A percentile compares a stretch with the other conserved stretches of the same genome.
phyloP scores from a whole-genome alignment of 2,888 invertebrate genomes.

The Abscondita cerata region DNA sequence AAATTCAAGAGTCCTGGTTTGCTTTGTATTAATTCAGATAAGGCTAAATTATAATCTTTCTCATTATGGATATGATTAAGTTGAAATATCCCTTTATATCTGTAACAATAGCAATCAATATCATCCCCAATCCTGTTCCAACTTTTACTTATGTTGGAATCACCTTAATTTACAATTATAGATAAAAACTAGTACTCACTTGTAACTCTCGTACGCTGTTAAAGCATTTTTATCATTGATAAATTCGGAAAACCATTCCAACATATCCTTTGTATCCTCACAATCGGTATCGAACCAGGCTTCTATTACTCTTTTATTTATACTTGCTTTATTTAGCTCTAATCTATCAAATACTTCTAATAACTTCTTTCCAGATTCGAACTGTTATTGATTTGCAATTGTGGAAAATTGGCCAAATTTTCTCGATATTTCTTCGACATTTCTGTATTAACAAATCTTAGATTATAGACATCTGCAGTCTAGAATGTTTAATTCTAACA shows the following conservation, averaged over 20 bases:
- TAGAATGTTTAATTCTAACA: no score
- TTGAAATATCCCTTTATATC: conserved; percentile 26
- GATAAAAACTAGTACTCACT: conserved; percentile 34
- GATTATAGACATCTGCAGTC: no score
- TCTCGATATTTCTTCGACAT: no score
- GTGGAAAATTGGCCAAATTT: no score
- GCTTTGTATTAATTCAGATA: conserved; percentile 37
- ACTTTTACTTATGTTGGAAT: no score
- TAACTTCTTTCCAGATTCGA: conserved; percentile 15
- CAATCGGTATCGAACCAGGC: conserved; percentile 53
- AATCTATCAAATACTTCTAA: conserved; percentile 22
- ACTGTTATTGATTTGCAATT: no score
- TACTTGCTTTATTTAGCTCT: conserved; percentile 26
- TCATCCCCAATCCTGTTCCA: no score
- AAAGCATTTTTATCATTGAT: conserved; percentile 46
- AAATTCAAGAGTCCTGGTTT: conserved; percentile 46
- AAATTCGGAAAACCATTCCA: conserved; percentile 50
- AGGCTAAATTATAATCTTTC: conserved; percentile 38
- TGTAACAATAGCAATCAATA: conserved; percentile 6
- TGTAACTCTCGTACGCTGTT: conserved; percentile 39
- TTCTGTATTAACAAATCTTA: no score
- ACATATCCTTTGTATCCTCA: conserved; percentile 42
- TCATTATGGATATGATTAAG: conserved; percentile 15
- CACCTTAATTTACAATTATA: no score
- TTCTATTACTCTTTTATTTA: conserved; percentile 43